A percentile compares a stretch with the other conserved stretches of the same genome.
Evolutionary conservation across 1,140 invertebrate genomes (phyloP).

Genomic region (Brachionus manjavacas): DNA sequence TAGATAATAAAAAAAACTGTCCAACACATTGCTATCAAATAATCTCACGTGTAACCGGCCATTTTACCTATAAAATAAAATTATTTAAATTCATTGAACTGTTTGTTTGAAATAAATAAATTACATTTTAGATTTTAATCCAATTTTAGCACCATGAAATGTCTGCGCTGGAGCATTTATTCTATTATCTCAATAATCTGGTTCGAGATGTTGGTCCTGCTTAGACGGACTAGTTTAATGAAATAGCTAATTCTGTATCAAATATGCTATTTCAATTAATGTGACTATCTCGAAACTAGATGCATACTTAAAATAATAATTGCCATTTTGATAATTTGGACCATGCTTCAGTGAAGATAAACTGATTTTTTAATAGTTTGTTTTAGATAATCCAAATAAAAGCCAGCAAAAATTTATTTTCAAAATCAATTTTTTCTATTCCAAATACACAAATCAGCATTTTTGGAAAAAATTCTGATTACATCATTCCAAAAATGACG

Average conservation of each 20-base stretch:
- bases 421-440: not conserved
- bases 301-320: not conserved
- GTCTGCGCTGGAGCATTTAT: not conserved
- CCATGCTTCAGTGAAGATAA: not conserved
- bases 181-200: not conserved
- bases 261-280: slow-evolving; percentile 11
- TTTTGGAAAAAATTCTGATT: not conserved
- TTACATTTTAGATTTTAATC: not conserved
- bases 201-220: not conserved
- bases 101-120: not conserved
- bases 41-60: not conserved
- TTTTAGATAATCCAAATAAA: not conserved
- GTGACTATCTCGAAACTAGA: not conserved
- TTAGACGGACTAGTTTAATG: not conserved
- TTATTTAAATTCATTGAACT: not conserved
- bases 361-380: not conserved
- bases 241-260: not conserved
- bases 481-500: not conserved
- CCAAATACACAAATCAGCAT: not conserved
- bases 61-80: not conserved
- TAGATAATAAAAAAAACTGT: not conserved
- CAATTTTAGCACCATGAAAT: slow-evolving; percentile 17
- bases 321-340: not conserved
- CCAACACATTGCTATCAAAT: not conserved
- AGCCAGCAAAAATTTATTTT: not conserved